phyloP scores from a whole-genome alignment of 2,113 vertebrate species.

The Cheilinus undulatus region DNA sequence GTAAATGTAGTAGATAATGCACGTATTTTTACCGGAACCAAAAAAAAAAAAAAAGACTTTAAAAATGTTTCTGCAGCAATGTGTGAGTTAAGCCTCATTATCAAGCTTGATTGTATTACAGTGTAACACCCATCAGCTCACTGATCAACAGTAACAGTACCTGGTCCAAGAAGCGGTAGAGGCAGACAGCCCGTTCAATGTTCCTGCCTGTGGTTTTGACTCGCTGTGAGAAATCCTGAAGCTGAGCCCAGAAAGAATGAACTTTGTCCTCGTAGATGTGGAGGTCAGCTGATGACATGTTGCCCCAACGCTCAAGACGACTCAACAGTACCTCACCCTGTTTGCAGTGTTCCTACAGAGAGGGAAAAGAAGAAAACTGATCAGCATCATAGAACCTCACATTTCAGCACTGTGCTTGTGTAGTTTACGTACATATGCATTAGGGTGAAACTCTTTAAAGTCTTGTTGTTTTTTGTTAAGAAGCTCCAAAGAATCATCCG shows the following conservation, averaged over 20 bases:
- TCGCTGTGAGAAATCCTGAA: constrained; percentile 69
- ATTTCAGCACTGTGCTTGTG: background rate
- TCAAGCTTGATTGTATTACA: too few species aligned
- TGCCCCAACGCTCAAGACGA: constrained; percentile 45
- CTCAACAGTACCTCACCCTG: constrained; percentile 41
- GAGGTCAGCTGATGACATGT: constrained; percentile 41
- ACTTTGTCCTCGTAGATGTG: constrained; percentile 45
- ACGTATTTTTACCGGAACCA: too few species aligned
- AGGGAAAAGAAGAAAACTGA: background rate
- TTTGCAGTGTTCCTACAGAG: constrained; percentile 42
- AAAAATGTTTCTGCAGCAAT: too few species aligned
- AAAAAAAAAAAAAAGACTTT: too few species aligned
- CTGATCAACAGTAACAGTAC: constrained; percentile 23
- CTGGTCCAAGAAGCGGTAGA: constrained; percentile 70
- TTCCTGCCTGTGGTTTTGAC: constrained; percentile 28
- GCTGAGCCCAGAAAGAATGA: constrained; percentile 57
- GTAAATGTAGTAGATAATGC: too few species aligned
- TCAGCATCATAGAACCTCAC: background rate
- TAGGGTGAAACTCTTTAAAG: constrained; percentile 55
- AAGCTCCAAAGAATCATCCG: constrained; percentile 59
- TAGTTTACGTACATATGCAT: constrained; percentile 45
- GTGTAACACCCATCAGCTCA: background rate
- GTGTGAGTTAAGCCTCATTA: too few species aligned
- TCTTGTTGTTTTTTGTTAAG: constrained; percentile 52
- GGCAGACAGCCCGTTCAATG: constrained; percentile 23